Percentiles rank a stretch among this genome's conserved stretches.
Conservation (phyloP, 2,113 vertebrate genomes). For the Tragelaphus strepsiceros region DNA sequence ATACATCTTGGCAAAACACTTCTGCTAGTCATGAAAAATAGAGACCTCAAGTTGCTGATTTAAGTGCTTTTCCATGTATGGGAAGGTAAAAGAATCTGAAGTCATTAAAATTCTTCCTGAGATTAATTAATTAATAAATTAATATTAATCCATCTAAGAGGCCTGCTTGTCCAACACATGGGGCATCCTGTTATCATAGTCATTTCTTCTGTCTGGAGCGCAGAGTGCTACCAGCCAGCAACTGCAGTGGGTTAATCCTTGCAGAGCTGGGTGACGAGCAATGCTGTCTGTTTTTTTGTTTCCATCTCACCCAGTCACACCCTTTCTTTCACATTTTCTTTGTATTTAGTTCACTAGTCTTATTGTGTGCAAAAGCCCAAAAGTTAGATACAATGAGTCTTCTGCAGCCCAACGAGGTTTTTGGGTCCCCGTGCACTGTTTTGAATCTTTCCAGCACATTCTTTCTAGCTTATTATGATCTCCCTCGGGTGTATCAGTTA, state of each 20-base stretch:
- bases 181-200: not conserved
- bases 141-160: not conserved
- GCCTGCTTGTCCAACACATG: not conserved
- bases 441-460: not conserved
- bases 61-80: not conserved
- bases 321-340: not conserved
- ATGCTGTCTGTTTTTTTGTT: not conserved
- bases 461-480: not conserved
- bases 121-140: not conserved
- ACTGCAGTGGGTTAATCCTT: not conserved
- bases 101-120: not conserved
- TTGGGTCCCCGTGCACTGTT: not conserved
- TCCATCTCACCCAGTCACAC: not conserved
- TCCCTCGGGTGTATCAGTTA: not conserved
- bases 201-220: not conserved
- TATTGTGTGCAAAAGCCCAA: not conserved
- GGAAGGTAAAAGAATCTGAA: not conserved
- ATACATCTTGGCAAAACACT: not conserved
- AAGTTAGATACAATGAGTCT: not conserved
- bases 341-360: not conserved
- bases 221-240: not conserved
- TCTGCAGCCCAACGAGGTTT: not conserved
- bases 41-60: not conserved
- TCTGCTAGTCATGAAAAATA: not conserved
- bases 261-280: not conserved